Percentiles rank a stretch among this genome's conserved stretches.
Conservation (phyloP, 1,140 invertebrate species). For the Drosophila kepulauana region DNA sequence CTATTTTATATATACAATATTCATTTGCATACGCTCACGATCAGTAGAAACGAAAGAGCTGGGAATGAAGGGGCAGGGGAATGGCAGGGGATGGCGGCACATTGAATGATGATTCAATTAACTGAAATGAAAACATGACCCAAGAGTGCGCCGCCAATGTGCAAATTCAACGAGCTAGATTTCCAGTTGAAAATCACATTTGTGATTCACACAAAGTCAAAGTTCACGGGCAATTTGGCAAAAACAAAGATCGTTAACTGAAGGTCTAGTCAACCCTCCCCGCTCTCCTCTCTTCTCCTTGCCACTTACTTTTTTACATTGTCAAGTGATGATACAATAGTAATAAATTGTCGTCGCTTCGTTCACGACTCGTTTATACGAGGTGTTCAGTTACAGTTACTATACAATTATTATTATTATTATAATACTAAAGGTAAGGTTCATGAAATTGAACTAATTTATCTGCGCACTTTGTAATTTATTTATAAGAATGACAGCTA, state of each 20-base stretch:
- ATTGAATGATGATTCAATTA: slow-evolving; percentile 42
- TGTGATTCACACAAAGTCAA: slow-evolving; percentile 26
- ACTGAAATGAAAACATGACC: slow-evolving; percentile 24
- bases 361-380: neutral
- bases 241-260: slow-evolving; percentile 35
- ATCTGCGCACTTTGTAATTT: neutral
- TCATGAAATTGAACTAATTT: slow-evolving; percentile 1
- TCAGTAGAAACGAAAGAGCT: neutral
- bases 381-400: slow-evolving; percentile 9
- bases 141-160: slow-evolving; percentile 2
- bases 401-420: neutral
- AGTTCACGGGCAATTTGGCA: slow-evolving; percentile 56
- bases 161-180: slow-evolving; percentile 13
- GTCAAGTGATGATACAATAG: slow-evolving; percentile 14
- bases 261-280: neutral
- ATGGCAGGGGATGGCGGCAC: neutral
- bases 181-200: slow-evolving; percentile 7
- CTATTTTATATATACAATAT: slow-evolving; percentile 11
- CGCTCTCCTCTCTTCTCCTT: neutral
- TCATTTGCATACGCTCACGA: slow-evolving; percentile 41
- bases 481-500: neutral
- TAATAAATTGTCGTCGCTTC: slow-evolving; percentile 30
- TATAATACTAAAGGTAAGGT: neutral
- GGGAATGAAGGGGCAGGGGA: neutral
- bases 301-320: neutral